Base-by-base conservation (phyloP, 1,140 invertebrate genomes). In the Harpegnathos saltator region DNA sequence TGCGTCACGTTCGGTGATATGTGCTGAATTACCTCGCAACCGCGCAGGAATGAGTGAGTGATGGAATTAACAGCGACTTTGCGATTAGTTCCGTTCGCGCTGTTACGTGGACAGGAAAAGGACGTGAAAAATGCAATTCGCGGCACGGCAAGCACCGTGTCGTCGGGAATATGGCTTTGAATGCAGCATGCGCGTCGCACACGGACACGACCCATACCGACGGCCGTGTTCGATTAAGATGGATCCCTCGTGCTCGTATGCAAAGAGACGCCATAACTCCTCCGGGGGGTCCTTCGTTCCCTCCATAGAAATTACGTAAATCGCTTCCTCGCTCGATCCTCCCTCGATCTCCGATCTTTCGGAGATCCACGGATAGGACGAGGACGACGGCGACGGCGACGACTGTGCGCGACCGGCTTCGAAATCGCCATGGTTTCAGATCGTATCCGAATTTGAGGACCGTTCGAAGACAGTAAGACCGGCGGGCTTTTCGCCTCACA, bases 221-320 rank as follows among this genome's bases (percentile, higher is more conserved):
- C 63, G 59, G 72, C n/a, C 24, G 17, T n/a, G n/a, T 78, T 54
- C 80, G 69, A 89, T 89, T 89, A 71, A 88, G 86, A 89, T 89
- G 87, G 69, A 88, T 77, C 86, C 80, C 83, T 89, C 87, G 87
- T 89, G 80, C 74, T 63, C 56, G 59, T 88, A 89, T 89, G 87
- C 84, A 89, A 85, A 88, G 65, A 75, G 56, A 56, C 17, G 44
- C 85, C 50, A 74, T 74, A 80, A 84, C 58, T 82, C 17, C 22
- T 61, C 44, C 78, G 29, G 15, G 48, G 29, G 63, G 17, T 65
- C 56, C 26, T 66, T 88, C 75, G 33, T 56, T 74, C 61, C 61
- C 56, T 63, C 78, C 75, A 82, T 80, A 65, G 83, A 83, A 89
- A 89, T 89, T 82, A 89, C 85, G 88, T 89, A 85, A 89, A 89